Base-by-base conservation (phyloP, 1,140 invertebrate species). In the Platyscapa corneri region DNA sequence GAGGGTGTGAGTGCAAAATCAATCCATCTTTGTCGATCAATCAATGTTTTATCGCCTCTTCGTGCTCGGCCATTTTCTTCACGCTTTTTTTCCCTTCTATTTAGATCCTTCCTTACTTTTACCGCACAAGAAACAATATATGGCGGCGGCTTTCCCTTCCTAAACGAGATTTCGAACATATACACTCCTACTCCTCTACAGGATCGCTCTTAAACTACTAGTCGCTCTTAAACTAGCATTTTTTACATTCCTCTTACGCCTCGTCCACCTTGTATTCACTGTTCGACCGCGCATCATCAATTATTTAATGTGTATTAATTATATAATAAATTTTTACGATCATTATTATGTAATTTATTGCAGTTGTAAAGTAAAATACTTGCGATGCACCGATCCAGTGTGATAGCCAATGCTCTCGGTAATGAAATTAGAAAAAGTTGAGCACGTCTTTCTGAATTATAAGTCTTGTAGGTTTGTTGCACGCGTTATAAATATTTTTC, bases 11-110 rank as follows among this genome's bases (percentile, higher is more conserved):
- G 14, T 53, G 42, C 20, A 46, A 34, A 83, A 85, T 82, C 84
- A 82, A 85, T 85, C 37, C 32, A 76, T 85, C 79, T 76, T 42
- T 53, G 79, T 82, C 84, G 84, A 85, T 85, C 79, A 76, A 82
- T 85, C 84, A 77, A 76, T 82, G 84, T 76, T 85, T 82, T 76
- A 81, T 82, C 72, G 53, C 20, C 65, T 56, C 60, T 16, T 53
- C 30, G 20, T 42, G 49, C 60, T 60, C 49, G 56, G 3, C 23
- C 30, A 1, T 42, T 34, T 14, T 7, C 16, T 5, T 20, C n/a
- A 32, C 6, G 10, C 18, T 64, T 14, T 64, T 53, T 37, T 34
- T 39, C 34, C 39, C 30, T 1, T 23, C 16, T 76, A 5, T 76
- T 30, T 76, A 27, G 56, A 27, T 7, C 23, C 56, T 3, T 0